These are phyloP conservation scores for Synanthedon formicaeformis DNA, from an alignment of 2,888 invertebrate species.

Conservation along the genomic window DNA sequence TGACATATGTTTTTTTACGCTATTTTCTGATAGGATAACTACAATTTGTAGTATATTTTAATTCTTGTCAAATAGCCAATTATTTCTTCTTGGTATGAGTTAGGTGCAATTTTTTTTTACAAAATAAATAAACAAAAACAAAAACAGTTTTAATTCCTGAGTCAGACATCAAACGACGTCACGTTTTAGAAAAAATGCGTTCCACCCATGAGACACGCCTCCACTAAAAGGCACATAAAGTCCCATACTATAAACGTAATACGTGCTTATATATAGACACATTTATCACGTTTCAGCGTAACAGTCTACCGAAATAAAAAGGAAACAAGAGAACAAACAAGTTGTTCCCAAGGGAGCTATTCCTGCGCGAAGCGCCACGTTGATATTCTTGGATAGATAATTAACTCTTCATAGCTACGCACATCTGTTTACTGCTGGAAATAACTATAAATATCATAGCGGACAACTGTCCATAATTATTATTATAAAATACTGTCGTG, in stretches of 20 bases:
- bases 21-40: too few relatives aligned
- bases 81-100: too few relatives aligned
- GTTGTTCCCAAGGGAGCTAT: constrained; percentile 55
- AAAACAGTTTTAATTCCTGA: too few relatives aligned
- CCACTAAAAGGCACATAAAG: not conserved
- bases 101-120: too few relatives aligned
- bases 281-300: constrained; percentile 19
- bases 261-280: not conserved
- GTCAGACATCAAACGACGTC: not conserved
- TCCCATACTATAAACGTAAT: not conserved
- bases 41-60: too few relatives aligned
- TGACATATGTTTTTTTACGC: too few relatives aligned
- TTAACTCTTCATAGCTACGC: constrained; percentile 61
- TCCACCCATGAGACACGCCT: not conserved
- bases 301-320: constrained; percentile 32
- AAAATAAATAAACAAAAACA: too few relatives aligned
- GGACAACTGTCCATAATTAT: constrained; percentile 14
- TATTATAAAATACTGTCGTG: constrained; percentile 2
- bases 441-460: constrained; percentile 24
- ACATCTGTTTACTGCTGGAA: constrained; percentile 52
- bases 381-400: constrained; percentile 57
- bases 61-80: too few relatives aligned
- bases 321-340: constrained; percentile 16
- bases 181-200: not conserved
- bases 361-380: constrained; percentile 24